Evolutionary conservation across 2,888 invertebrate species (phyloP).

Genomic region (Hirudinaria manillensis): DNA sequence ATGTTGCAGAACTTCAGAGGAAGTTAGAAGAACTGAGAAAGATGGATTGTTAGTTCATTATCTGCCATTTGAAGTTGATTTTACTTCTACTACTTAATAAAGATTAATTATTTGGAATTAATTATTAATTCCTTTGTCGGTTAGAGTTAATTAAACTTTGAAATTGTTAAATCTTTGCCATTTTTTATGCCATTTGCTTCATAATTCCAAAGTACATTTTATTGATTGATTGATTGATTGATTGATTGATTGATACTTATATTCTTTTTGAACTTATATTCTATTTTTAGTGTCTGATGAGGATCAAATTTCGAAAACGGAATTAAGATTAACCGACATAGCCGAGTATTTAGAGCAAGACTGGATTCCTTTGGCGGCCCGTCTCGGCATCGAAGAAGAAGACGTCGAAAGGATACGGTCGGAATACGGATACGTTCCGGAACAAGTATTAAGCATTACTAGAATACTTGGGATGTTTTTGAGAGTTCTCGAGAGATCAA

Average conservation of each 20-base stretch:
- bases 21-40: slow-evolving; percentile 31
- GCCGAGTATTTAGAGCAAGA: slow-evolving; percentile 63
- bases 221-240: too few species aligned
- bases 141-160: too few species aligned
- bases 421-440: slow-evolving; percentile 75
- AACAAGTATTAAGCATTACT: slow-evolving; percentile 59
- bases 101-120: too few species aligned
- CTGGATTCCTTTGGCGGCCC: slow-evolving; percentile 65
- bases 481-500: too few species aligned
- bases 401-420: slow-evolving; percentile 73
- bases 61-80: too few species aligned
- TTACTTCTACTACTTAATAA: too few species aligned
- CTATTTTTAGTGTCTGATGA: slow-evolving; percentile 35
- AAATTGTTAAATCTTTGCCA: too few species aligned
- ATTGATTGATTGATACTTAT: too few species aligned
- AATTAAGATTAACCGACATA: slow-evolving; percentile 79
- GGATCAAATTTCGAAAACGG: slow-evolving; percentile 67
- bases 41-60: slow-evolving; percentile 28
- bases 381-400: slow-evolving; percentile 76
- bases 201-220: too few species aligned
- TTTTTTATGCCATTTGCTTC: too few species aligned
- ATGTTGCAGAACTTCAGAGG: slow-evolving; percentile 32
- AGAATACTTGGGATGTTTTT: background rate
- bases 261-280: too few species aligned
- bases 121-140: too few species aligned